phyloP scores from a whole-genome alignment of 2,113 vertebrate genomes.

The Pygoscelis adeliae region DNA sequence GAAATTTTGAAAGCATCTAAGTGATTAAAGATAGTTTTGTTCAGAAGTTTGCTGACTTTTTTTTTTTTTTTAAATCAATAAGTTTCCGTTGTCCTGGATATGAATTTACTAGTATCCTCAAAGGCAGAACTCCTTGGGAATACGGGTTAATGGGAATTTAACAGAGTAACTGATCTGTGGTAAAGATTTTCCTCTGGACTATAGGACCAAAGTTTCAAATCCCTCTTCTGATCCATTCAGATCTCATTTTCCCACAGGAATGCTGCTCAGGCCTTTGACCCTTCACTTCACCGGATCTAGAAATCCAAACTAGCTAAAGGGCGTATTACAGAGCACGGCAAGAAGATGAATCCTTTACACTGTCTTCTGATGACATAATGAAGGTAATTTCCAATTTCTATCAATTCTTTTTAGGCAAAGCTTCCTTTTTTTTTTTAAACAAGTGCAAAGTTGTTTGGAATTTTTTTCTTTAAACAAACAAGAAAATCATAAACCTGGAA shows the following conservation, averaged over 20 bases:
- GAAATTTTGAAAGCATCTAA: background rate
- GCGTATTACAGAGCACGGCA: background rate
- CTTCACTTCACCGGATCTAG: background rate
- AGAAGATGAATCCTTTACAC: background rate
- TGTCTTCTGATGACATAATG: too few species aligned
- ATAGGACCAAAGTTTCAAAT: background rate
- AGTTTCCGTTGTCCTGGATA: background rate
- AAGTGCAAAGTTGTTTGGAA: fast-evolving
- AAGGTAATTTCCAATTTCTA: background rate
- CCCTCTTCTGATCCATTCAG: background rate
- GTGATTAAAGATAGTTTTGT: background rate
- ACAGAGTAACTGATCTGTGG: background rate
- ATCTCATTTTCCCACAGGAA: background rate
- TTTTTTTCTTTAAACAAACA: background rate
- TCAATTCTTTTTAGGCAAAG: background rate
- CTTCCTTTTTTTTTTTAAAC: background rate
- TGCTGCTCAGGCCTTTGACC: background rate
- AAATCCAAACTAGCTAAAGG: background rate
- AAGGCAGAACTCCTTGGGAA: background rate
- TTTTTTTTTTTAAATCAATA: background rate
- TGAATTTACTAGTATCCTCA: background rate
- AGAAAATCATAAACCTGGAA: background rate
- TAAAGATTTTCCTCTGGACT: background rate
- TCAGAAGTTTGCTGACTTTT: background rate
- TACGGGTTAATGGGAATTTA: background rate